phyloP scores from a whole-genome alignment of 2,113 vertebrate species.

The Halcyon senegalensis region DNA sequence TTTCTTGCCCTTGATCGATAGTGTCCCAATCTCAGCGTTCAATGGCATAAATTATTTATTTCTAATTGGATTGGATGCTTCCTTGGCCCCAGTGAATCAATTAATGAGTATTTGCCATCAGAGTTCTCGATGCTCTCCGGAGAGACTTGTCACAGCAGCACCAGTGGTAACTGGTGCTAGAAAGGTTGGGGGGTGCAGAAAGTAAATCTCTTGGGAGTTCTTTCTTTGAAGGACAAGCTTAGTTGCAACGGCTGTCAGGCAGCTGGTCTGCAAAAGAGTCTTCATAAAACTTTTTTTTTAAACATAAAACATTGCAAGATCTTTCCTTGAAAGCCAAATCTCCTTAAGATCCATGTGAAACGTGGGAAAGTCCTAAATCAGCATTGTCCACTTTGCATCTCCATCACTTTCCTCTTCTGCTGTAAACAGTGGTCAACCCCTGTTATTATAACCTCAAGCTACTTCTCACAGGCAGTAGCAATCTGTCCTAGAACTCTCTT shows the following conservation, averaged over 20 bases:
- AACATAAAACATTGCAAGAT: too few species aligned
- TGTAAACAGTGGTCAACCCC: neutral
- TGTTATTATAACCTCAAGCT: neutral
- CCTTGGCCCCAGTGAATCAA: conserved; percentile 37
- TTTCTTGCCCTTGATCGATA: conserved; percentile 22
- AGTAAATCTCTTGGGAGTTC: neutral
- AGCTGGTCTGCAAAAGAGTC: neutral
- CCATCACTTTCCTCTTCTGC: neutral
- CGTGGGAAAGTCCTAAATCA: fast-evolving
- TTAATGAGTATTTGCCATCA: conserved; percentile 51
- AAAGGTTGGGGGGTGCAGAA: neutral
- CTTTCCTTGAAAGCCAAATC: neutral
- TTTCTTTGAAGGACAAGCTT: neutral
- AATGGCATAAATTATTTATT: conserved; percentile 52
- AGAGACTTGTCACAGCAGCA: neutral
- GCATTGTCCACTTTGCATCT: neutral
- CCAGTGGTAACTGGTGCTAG: neutral
- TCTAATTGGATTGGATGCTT: conserved; percentile 12
- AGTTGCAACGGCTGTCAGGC: neutral
- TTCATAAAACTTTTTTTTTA: neutral
- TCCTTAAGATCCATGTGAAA: neutral
- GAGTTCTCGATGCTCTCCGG: neutral
- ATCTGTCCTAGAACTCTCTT: fast-evolving
- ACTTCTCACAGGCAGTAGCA: neutral
- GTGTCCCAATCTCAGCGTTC: neutral